These are phyloP conservation scores for Podarcis siculus DNA, from an alignment of 2,797 vertebrate genomes.

Conservation along the genomic window DNA sequence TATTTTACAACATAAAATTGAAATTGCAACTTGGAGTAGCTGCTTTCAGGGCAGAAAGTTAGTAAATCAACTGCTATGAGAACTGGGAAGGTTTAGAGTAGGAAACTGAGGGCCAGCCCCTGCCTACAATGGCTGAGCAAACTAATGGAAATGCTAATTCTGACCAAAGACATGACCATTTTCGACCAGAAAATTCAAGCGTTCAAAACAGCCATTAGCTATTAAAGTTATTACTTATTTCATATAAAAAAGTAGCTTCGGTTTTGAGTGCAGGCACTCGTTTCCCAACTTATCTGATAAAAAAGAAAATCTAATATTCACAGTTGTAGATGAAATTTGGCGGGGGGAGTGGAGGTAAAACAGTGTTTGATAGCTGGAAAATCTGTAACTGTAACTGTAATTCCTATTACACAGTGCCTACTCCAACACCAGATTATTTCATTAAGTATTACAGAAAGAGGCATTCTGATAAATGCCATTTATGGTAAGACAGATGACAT, in stretches of 20 bases:
- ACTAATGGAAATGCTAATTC: too few relatives aligned
- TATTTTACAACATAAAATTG: too few relatives aligned
- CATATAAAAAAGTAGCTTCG: not conserved
- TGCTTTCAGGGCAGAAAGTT: not conserved
- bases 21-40: not conserved
- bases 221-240: not conserved
- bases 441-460: conserved; percentile 8
- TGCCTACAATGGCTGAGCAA: too few relatives aligned
- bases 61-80: not conserved
- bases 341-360: not conserved
- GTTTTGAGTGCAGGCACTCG: not conserved
- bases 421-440: not conserved
- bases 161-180: not conserved
- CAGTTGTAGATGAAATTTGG: not conserved
- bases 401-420: not conserved
- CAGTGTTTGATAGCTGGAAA: not conserved
- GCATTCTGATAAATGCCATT: not conserved
- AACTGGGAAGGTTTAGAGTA: too few relatives aligned
- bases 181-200: not conserved
- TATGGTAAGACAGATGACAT: not conserved
- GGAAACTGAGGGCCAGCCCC: too few relatives aligned
- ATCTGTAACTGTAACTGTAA: not conserved
- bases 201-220: not conserved
- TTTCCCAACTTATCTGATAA: not conserved
- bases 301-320: conserved; percentile 16